Evolutionary conservation across 2,113 vertebrate species (phyloP).

Genomic region (Lynx canadensis): DNA sequence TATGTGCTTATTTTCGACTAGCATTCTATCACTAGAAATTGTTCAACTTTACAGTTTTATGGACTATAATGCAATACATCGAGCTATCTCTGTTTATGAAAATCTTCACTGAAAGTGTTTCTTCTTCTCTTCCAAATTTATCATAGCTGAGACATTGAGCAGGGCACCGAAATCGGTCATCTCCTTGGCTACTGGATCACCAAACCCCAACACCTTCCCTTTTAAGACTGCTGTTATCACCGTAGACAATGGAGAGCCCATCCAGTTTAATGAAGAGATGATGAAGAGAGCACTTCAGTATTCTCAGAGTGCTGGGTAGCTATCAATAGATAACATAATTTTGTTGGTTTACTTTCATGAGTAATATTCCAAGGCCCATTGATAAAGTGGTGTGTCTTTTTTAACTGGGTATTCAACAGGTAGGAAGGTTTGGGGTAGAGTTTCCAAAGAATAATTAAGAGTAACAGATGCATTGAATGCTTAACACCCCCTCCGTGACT

Average conservation of each 20-base stretch:
- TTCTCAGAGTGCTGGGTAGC: slow-evolving; percentile 91
- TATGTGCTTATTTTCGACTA: background rate
- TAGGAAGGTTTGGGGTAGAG: background rate
- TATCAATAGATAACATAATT: background rate
- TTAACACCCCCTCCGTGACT: background rate
- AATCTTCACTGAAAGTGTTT: slow-evolving; percentile 31
- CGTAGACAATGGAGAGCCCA: slow-evolving; percentile 82
- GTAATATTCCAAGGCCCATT: background rate
- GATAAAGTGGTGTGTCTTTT: background rate
- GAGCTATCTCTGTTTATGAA: background rate
- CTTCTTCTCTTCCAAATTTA: background rate
- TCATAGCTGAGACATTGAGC: slow-evolving; percentile 90
- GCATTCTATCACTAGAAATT: background rate
- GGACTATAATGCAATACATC: background rate
- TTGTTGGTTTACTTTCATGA: background rate
- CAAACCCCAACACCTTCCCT: slow-evolving; percentile 94
- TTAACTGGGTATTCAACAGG: background rate
- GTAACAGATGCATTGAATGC: background rate
- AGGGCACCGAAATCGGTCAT: slow-evolving; percentile 91
- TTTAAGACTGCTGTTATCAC: slow-evolving; percentile 89
- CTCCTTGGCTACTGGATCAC: slow-evolving; percentile 92
- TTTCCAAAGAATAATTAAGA: background rate
- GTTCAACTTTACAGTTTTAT: background rate
- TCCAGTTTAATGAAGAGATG: slow-evolving; percentile 87
- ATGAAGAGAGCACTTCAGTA: slow-evolving; percentile 97